These are phyloP conservation scores for Felis catus DNA, from an alignment of 2,113 vertebrate species.

Conservation along the genomic window F.catus_Fca126_mat1.0 CM031412.1:126780001-126780500, in stretches of 20 bases:
- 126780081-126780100: neutral
- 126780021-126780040: neutral
- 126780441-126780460: neutral
- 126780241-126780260: neutral
- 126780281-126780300: neutral
- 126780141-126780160: neutral
- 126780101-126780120: neutral
- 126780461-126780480: neutral
- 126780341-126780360: neutral
- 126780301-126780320: neutral
- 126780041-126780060: neutral
- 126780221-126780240: neutral
- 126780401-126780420: neutral
- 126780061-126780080: neutral
- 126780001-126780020: neutral
- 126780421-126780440: neutral
- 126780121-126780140: neutral
- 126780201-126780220: neutral
- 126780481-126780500: neutral
- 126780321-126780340: neutral
- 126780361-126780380: neutral
- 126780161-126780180: neutral
- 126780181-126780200: neutral
- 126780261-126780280: neutral
- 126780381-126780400: neutral